These are phyloP conservation scores for Rhagium mordax DNA, from an alignment of 2,888 invertebrate genomes.

Conservation along the genomic window DNA sequence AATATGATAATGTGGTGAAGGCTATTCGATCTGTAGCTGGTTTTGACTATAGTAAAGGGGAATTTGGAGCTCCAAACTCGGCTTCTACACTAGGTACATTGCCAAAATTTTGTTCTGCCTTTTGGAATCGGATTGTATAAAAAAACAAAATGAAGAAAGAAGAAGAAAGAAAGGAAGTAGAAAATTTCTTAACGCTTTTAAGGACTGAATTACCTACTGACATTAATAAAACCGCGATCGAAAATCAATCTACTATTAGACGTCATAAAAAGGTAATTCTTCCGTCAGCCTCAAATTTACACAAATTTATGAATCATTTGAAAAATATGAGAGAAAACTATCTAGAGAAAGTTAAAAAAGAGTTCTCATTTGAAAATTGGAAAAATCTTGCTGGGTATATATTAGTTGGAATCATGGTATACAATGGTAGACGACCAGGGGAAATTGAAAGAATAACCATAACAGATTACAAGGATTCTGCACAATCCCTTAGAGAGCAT, in stretches of 20 bases:
- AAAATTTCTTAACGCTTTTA: conserved; percentile 23
- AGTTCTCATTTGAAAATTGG: neutral
- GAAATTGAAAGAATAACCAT: neutral
- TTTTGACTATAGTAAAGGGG: neutral
- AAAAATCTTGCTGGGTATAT: conserved; percentile 13
- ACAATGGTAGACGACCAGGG: conserved; percentile 28
- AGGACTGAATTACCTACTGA: conserved; percentile 26
- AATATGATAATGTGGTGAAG: neutral
- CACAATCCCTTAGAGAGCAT: neutral
- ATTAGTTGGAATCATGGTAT: conserved; percentile 23
- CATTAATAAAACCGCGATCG: conserved; percentile 26
- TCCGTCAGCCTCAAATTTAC: conserved; percentile 24
- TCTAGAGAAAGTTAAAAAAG: neutral
- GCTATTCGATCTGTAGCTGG: neutral
- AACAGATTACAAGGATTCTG: neutral
- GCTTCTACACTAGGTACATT: neutral
- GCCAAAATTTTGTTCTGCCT: neutral
- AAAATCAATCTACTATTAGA: conserved; percentile 22
- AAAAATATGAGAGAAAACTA: too few species aligned
- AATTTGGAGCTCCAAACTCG: neutral
- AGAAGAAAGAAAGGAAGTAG: neutral
- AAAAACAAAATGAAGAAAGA: neutral
- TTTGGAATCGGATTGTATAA: neutral
- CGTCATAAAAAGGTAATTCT: conserved; percentile 24
- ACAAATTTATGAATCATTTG: too few species aligned